Base-by-base conservation (phyloP, 2,888 invertebrate species). In the Cheilosia urbana region DNA sequence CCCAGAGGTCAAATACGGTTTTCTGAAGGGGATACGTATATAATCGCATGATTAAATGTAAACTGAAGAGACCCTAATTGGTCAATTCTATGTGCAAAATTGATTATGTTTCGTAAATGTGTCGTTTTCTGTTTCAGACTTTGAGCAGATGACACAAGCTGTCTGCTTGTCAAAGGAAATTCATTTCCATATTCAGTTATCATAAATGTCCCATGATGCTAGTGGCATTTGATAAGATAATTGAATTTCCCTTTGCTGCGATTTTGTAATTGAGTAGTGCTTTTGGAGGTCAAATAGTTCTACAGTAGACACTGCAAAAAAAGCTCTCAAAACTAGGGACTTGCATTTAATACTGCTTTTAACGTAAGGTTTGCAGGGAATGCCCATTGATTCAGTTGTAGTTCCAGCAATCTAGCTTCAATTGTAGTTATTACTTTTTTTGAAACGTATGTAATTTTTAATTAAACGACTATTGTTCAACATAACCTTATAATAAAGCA, bases 11-110 rank as follows among this genome's bases (percentile, higher is more conserved):
- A 60, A 47, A 24, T 58, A 69, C 62, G 37, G 53, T 19, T 57
- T 76, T 17, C 57, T 71, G 58, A 65, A 49, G 47, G 15, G 68
- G 37, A 66, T 68, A 47, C 40, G 21, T 51, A 69, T 40, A 65
- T 71, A 71, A 76, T 69, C 34, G 77, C 77, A 68, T 72, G 66
- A 78, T 78, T 65, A 77, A 82, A 65, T 77, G 77, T 60, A 71
- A 72, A 68, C 78, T 78, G 72, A 82, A 72, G 66, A 42, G 30
- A 47, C 19, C 34, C 51, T 78, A 60, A 78, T 72, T 78, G 71
- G 71, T 78, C 69, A 62, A 55, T 69, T 40, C 17, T 19, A 45
- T 69, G 55, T 62, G 62, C 62, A 37, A 82, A 82, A 82, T 82
- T 82, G 82, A 82, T 82, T 82, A 60, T 45, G 15, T 7, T 9